A percentile compares a stretch with the other conserved stretches of the same genome.
phyloP scores from a whole-genome alignment of 1,140 invertebrate species.

The Leptinotarsa lineolata region DNA sequence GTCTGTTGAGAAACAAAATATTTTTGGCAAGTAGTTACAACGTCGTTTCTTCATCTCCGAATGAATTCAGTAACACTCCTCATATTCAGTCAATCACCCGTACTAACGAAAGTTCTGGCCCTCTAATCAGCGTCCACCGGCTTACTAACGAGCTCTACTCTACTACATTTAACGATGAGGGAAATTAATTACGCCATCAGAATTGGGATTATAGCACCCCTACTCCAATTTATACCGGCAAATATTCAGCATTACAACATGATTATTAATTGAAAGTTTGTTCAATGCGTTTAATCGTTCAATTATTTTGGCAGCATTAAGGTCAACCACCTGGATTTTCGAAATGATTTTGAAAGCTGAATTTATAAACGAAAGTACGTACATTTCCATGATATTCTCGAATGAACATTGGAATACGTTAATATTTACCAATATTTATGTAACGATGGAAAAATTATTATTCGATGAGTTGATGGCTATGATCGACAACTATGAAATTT shows the following conservation, averaged over 20 bases:
- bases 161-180: conserved; percentile 32
- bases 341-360: no score
- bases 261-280: conserved; percentile 30
- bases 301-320: conserved; percentile 16
- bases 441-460: no score
- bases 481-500: no score
- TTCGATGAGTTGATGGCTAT: no score
- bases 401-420: no score
- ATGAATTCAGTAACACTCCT: no score
- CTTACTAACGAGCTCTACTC: conserved; percentile 28
- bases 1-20: no score
- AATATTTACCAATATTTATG: no score
- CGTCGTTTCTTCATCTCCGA: no score
- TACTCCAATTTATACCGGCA: conserved; percentile 28
- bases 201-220: conserved; percentile 31
- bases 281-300: conserved; percentile 27
- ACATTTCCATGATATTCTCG: no score
- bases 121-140: conserved; percentile 31
- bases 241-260: conserved; percentile 30
- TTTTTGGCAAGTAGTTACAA: no score
- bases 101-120: neutral
- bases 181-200: conserved; percentile 32
- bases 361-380: no score
- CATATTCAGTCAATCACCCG: neutral
- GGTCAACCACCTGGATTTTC: neutral